Conservation (phyloP, 2,797 vertebrate species). For the Peromyscus nudipes region DNA sequence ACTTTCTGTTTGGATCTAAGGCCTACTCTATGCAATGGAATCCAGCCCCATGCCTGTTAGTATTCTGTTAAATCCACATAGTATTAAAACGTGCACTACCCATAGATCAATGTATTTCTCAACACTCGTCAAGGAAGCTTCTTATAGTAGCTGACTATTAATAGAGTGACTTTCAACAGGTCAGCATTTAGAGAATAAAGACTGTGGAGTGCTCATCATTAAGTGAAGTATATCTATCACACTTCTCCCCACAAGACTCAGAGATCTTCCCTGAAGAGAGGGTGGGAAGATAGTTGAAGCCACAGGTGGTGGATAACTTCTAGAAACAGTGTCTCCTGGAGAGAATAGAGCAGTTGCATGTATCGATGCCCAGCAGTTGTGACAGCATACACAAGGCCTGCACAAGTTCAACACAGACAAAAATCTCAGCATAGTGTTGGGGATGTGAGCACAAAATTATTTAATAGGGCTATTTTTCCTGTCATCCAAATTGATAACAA, state of each 20-base stretch:
- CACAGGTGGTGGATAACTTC: neutral
- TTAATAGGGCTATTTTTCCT: neutral
- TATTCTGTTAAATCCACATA: neutral
- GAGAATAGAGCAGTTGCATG: neutral
- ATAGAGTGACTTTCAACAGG: neutral
- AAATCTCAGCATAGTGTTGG: neutral
- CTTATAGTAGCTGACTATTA: neutral
- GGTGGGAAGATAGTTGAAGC: neutral
- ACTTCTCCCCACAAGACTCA: neutral
- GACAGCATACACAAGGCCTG: neutral
- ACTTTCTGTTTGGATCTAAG: neutral
- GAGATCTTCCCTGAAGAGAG: neutral
- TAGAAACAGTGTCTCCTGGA: neutral
- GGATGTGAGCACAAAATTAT: neutral
- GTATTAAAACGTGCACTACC: neutral
- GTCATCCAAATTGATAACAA: neutral
- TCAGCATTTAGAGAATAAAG: neutral
- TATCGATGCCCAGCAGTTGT: neutral
- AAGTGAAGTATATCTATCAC: neutral
- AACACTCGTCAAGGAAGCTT: too few relatives aligned
- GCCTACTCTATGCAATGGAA: too few relatives aligned
- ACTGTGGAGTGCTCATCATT: neutral
- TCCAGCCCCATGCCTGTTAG: too few relatives aligned
- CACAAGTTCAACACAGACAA: neutral
- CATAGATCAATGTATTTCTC: neutral